Percentiles rank a stretch among this genome's conserved stretches.
phyloP scores from a whole-genome alignment of 2,797 vertebrate species.

The Crocidura indochinensis region DNA sequence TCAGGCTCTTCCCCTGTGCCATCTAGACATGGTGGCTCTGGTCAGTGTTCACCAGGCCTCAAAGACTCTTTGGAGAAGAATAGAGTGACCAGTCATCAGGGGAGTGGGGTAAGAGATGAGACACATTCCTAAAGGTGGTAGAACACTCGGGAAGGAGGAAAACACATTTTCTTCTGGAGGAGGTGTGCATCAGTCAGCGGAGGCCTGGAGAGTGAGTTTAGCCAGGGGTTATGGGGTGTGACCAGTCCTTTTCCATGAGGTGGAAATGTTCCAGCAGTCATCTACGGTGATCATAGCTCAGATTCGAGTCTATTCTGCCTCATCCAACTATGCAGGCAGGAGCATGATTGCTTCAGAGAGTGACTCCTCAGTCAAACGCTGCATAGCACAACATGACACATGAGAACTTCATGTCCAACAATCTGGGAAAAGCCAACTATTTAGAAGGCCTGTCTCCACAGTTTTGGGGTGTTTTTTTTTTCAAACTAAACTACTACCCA shows the following conservation, averaged over 20 bases:
- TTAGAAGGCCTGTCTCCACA: slow-evolving; percentile 8
- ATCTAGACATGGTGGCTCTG: background rate
- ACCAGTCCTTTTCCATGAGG: background rate
- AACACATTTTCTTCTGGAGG: background rate
- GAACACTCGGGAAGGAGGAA: background rate
- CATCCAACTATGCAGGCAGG: slow-evolving; percentile 2
- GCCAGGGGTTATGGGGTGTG: background rate
- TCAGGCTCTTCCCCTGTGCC: background rate
- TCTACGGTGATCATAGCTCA: too few relatives aligned
- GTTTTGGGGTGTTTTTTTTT: background rate
- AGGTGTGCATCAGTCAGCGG: background rate
- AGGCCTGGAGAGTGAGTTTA: background rate
- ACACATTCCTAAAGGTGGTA: too few relatives aligned
- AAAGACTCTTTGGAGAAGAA: too few relatives aligned
- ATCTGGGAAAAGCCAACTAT: background rate
- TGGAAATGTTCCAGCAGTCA: background rate
- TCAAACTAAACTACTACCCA: background rate
- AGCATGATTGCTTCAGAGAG: background rate
- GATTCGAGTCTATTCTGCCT: slow-evolving; percentile 19
- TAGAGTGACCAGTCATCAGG: too few relatives aligned
- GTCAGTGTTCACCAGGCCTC: too few relatives aligned
- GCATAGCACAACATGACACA: slow-evolving; percentile 3
- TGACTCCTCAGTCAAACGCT: slow-evolving; percentile 1
- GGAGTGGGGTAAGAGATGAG: too few relatives aligned
- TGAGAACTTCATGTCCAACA: slow-evolving; percentile 16